Conservation (phyloP, 2,888 invertebrate species). For the Sericinus montela region DNA sequence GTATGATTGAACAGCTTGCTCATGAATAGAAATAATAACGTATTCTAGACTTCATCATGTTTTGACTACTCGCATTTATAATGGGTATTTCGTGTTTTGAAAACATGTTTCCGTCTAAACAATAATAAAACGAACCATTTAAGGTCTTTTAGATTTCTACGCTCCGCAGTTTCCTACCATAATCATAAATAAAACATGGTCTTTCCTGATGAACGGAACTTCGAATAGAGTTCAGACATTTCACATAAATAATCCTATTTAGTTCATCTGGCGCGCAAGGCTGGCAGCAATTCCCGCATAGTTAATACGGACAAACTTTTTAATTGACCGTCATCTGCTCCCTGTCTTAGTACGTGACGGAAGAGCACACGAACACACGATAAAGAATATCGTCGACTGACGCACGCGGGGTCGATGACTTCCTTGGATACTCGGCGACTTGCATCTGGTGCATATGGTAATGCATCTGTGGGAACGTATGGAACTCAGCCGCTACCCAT, state of each 20-base stretch:
- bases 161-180: no score
- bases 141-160: background rate
- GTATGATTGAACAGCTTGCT: background rate
- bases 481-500: slow-evolving; percentile 34
- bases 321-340: slow-evolving; percentile 75
- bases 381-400: slow-evolving; percentile 56
- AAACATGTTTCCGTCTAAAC: slow-evolving; percentile 6
- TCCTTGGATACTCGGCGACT: slow-evolving; percentile 47
- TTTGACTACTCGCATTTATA: slow-evolving; percentile 3
- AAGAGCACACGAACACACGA: slow-evolving; percentile 57
- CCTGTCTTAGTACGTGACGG: slow-evolving; percentile 41
- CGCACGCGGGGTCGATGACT: slow-evolving; percentile 73
- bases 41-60: background rate
- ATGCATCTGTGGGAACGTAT: slow-evolving; percentile 63
- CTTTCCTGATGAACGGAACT: slow-evolving; percentile 1
- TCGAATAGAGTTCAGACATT: slow-evolving; percentile 15
- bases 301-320: slow-evolving; percentile 72
- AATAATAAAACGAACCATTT: background rate
- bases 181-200: no score
- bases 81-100: slow-evolving; percentile 12
- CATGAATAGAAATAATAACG: slow-evolving; percentile 10
- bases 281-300: slow-evolving; percentile 61
- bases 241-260: slow-evolving; percentile 53
- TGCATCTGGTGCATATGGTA: slow-evolving; percentile 43
- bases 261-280: slow-evolving; percentile 66